phyloP scores from a whole-genome alignment of 1,140 invertebrate genomes.

The Oryzaephilus surinamensis region DNA sequence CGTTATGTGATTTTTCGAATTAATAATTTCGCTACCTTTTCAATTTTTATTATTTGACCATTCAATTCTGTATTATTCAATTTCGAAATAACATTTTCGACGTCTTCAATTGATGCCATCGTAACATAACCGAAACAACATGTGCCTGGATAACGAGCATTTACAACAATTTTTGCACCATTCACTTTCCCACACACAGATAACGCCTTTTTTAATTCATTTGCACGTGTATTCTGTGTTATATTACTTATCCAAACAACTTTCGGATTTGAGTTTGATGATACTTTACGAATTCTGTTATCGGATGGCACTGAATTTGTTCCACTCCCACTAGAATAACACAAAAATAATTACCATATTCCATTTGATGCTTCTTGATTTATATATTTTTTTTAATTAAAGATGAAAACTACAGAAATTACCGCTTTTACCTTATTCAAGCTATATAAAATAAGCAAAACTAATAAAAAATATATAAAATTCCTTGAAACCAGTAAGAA shows the following conservation, averaged over 20 bases:
- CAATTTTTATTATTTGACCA: constrained; percentile 86
- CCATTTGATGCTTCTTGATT: background rate
- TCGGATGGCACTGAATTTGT: background rate
- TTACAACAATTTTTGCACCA: constrained; percentile 93
- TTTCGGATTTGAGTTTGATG: constrained; percentile 52
- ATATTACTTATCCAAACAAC: constrained; percentile 85
- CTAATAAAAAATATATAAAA: too few relatives aligned
- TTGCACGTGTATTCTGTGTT: constrained; percentile 77
- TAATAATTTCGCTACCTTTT: constrained; percentile 54
- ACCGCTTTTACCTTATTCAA: background rate
- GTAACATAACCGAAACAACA: constrained; percentile 92
- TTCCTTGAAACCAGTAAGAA: too few relatives aligned
- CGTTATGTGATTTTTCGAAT: too few relatives aligned
- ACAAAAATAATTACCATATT: background rate
- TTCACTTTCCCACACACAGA: constrained; percentile 90
- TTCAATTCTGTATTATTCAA: constrained; percentile 84
- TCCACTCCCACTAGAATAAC: constrained; percentile 6
- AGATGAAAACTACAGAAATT: background rate
- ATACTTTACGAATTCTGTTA: constrained; percentile 9
- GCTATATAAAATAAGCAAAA: background rate
- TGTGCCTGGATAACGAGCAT: constrained; percentile 79
- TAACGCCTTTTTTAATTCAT: constrained; percentile 84
- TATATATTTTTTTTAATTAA: too few relatives aligned
- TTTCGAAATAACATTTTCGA: constrained; percentile 79
- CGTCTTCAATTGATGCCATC: constrained; percentile 81